These are phyloP conservation scores for Rhipidura dahli DNA, from an alignment of 2,113 vertebrate genomes.

Conservation along the genomic window DNA sequence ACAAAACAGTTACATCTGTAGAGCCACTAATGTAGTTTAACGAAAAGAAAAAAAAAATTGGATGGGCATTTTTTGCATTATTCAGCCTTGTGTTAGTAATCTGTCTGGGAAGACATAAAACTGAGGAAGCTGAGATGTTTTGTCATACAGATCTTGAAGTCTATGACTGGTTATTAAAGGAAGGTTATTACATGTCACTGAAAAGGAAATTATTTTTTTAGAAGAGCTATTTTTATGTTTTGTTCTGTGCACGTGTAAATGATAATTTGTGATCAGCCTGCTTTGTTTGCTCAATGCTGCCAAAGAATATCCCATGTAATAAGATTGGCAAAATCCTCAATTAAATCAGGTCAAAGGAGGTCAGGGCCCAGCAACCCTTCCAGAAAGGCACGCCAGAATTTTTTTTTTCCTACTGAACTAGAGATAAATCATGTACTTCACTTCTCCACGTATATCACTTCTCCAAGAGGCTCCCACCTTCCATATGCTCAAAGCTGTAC, in stretches of 20 bases:
- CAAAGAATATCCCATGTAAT: constrained; percentile 21
- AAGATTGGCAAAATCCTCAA: constrained; percentile 22
- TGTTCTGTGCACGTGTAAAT: neutral
- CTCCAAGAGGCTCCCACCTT: neutral
- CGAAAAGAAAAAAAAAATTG: neutral
- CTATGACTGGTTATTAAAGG: neutral
- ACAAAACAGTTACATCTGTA: neutral
- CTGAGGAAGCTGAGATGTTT: neutral
- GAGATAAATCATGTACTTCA: neutral
- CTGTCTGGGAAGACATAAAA: neutral
- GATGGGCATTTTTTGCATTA: neutral
- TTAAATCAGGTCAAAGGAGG: constrained; percentile 17
- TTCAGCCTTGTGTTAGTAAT: neutral
- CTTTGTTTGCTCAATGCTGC: neutral
- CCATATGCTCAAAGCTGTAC: neutral
- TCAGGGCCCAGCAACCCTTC: neutral
- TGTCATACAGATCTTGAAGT: neutral
- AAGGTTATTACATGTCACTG: neutral
- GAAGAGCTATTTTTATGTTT: constrained; percentile 5
- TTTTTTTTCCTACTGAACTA: neutral
- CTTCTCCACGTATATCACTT: neutral
- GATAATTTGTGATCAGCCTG: neutral
- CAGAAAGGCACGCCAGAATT: neutral
- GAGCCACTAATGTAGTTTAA: neutral
- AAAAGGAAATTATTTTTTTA: neutral